A percentile compares a stretch with the other conserved stretches of the same genome.
These are phyloP conservation scores for Sebastes kiyomatsui DNA, from an alignment of 2,797 vertebrate species.

Conservation along the genomic window DNA sequence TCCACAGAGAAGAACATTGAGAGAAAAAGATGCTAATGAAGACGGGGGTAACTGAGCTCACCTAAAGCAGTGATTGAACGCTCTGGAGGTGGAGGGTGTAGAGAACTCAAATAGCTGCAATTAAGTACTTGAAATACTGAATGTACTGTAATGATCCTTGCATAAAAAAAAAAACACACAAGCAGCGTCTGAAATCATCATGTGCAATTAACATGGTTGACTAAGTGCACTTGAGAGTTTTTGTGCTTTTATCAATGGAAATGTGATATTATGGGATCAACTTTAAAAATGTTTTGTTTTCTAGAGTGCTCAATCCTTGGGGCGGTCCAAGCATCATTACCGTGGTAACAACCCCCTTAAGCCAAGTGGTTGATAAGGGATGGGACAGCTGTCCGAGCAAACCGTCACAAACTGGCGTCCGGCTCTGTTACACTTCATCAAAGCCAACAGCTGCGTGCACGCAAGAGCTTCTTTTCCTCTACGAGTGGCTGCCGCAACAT, in stretches of 20 bases:
- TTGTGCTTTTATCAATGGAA: slow-evolving; percentile 20
- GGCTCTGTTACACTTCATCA: slow-evolving; percentile 51
- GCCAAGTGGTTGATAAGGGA: slow-evolving; percentile 46
- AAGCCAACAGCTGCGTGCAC: slow-evolving; percentile 43
- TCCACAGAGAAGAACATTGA: slow-evolving; percentile 3
- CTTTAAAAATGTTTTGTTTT: slow-evolving; percentile 17
- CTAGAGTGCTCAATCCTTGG: slow-evolving; percentile 20
- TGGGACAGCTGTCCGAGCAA: slow-evolving; percentile 45
- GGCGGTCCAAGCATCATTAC: slow-evolving; percentile 60
- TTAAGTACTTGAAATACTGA: slow-evolving; percentile 56
- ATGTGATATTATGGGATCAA: slow-evolving; percentile 8
- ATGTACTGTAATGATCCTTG: slow-evolving; percentile 40
- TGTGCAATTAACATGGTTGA: slow-evolving; percentile 29
- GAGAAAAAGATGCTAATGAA: neutral
- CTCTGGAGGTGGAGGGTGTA: slow-evolving; percentile 39
- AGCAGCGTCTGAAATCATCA: slow-evolving; percentile 22
- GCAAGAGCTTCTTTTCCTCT: slow-evolving; percentile 27
- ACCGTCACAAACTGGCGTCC: slow-evolving; percentile 43
- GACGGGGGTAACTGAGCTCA: slow-evolving; percentile 18
- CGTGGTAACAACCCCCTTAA: slow-evolving; percentile 59
- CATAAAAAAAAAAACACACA: slow-evolving; percentile 3
- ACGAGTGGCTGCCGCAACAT: slow-evolving; percentile 8
- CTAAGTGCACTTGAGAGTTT: slow-evolving; percentile 31
- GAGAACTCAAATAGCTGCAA: slow-evolving; percentile 59
- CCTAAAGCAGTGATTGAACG: slow-evolving; percentile 47